Base-by-base conservation (phyloP, 2,113 vertebrate genomes). In the Caranx ignobilis region DNA sequence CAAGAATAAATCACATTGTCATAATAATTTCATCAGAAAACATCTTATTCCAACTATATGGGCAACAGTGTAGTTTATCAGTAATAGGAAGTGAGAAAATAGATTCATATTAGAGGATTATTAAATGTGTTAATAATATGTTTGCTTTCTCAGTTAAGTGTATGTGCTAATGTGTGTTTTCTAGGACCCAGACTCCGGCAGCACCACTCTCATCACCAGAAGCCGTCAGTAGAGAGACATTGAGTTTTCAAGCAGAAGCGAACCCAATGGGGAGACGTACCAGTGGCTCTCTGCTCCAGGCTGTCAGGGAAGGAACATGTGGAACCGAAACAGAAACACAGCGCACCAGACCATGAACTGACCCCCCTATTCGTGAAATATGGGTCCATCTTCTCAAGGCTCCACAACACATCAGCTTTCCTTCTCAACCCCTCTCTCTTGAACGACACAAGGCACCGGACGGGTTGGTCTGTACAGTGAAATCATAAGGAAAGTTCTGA, bases 111-210 rank as follows among this genome's bases (percentile, higher is more conserved):
- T 26, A 26, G 26, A 26, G 26, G 26, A 41, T 41, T 8, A 41
- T 41, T 9, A 41, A 9, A 41, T 41, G 8, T 18, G 50, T 35
- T 52, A 62, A 18, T 31, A 19, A 18, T 6, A 2, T 32, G 11
- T 16, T 5, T 34, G 10, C 11, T 26, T 45, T 39, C 18, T 4
- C 59, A 48, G 37, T n/a, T 7, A 41, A 10, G 2, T 1, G 39
- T 41, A 1, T 41, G 6, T 75, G 12, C 67, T 34, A 31, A 9
- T 47, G 52, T 85, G 59, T 78, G 18, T 82, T 31, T 60, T 78
- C 54, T 65, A 99, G 97, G 96, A 81, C 94, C 96, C 69, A 95
- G 95, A 84, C 93, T 97, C 75, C 96, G 95, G 69, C 96, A 96
- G 55, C 96, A 95, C 75, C 96, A 96, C 81, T 77, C 95, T 26